Evolutionary conservation across 2,113 vertebrate genomes (phyloP).

Genomic region (Megatriorchis doriae): DNA sequence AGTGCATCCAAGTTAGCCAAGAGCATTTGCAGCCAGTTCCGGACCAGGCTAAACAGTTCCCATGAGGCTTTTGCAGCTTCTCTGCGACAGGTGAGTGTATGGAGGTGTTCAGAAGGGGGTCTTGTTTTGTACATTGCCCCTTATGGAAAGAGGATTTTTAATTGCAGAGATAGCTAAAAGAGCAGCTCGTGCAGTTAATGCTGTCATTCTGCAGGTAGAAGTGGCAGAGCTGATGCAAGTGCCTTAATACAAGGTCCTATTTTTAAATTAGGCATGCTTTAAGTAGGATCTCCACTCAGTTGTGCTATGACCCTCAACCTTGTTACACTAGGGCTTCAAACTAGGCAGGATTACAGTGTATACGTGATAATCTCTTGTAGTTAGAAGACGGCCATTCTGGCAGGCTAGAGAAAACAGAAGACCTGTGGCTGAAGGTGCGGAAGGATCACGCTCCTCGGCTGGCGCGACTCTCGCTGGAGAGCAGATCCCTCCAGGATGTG

Average conservation of each 20-base stretch:
- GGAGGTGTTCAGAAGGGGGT: background rate
- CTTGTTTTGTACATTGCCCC: rapidly evolving
- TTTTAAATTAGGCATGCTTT: background rate
- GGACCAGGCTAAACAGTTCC: conserved; percentile 92
- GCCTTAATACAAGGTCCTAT: rapidly evolving
- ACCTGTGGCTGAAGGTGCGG: conserved; percentile 92
- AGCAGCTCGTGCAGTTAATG: background rate
- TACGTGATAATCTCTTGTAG: conserved; percentile 40
- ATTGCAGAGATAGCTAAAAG: background rate
- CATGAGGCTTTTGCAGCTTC: conserved; percentile 97
- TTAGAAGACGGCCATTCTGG: conserved; percentile 94
- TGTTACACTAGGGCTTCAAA: background rate
- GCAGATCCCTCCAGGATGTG: conserved; percentile 91
- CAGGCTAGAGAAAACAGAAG: conserved; percentile 95
- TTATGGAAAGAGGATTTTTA: background rate
- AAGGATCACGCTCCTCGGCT: conserved; percentile 95
- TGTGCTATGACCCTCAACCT: background rate
- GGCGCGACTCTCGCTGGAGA: conserved; percentile 92
- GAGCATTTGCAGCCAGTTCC: conserved; percentile 97
- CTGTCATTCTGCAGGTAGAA: background rate
- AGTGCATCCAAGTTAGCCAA: conserved; percentile 94
- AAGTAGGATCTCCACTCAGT: background rate
- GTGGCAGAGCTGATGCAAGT: background rate
- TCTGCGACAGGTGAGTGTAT: conserved; percentile 83
- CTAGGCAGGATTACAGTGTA: background rate